Percentiles rank a stretch among this genome's conserved stretches.
Conservation (phyloP, 2,113 vertebrate genomes). For the Hippolais icterina region DNA sequence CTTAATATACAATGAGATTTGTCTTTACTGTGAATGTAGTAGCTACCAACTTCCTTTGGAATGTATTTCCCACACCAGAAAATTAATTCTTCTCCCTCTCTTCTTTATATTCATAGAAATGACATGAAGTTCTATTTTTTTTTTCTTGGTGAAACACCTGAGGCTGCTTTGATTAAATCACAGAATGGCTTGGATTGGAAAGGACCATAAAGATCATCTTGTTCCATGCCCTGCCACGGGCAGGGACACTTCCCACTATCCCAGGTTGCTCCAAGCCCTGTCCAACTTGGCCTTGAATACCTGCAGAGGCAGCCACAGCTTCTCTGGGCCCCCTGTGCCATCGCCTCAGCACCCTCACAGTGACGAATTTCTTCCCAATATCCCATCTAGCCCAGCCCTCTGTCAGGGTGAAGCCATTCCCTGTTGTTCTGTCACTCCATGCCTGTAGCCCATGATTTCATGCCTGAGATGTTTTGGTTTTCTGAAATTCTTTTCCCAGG, state of each 20-base stretch:
- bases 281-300: rapidly evolving
- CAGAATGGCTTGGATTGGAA: background rate
- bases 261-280: rapidly evolving
- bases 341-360: rapidly evolving
- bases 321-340: background rate
- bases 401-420: rapidly evolving
- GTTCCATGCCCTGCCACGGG: background rate
- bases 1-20: background rate
- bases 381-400: no score
- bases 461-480: no score
- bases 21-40: background rate
- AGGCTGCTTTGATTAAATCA: background rate
- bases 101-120: background rate
- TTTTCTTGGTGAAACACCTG: background rate
- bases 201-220: background rate
- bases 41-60: background rate
- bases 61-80: background rate
- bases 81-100: background rate
- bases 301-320: background rate
- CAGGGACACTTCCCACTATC: background rate
- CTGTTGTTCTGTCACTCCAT: background rate
- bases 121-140: background rate
- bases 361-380: background rate
- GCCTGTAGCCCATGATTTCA: no score
- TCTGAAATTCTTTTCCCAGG: no score